These are phyloP conservation scores for Lamellibrachia luymesi DNA, from an alignment of 1,140 invertebrate species.

Conservation along the genomic window DNA sequence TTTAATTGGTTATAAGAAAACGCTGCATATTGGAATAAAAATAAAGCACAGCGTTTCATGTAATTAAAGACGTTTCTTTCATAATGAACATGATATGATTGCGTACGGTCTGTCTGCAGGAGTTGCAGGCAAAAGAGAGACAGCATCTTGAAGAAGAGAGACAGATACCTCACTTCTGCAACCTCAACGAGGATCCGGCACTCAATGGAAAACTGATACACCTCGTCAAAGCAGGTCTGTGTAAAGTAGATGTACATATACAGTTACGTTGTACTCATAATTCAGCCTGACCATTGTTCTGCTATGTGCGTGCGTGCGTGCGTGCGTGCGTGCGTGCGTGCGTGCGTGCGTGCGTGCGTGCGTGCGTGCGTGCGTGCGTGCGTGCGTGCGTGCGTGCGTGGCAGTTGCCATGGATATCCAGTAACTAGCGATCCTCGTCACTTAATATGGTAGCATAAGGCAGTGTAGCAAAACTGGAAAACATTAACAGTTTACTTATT, in stretches of 20 bases:
- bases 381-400: not conserved
- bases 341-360: too few relatives aligned
- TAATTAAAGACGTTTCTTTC: not conserved
- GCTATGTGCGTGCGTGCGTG: too few relatives aligned
- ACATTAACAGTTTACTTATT: not conserved
- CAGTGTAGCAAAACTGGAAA: not conserved
- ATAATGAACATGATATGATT: not conserved
- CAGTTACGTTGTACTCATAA: too few relatives aligned
- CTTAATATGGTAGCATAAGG: not conserved
- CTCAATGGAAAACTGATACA: slow-evolving; percentile 28
- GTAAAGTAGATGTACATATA: not conserved
- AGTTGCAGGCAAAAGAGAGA: slow-evolving; percentile 22
- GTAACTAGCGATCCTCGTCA: not conserved
- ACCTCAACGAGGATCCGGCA: slow-evolving; percentile 31
- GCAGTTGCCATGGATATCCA: not conserved
- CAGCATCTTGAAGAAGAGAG: slow-evolving; percentile 23
- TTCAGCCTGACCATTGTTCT: too few relatives aligned
- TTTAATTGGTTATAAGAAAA: not conserved
- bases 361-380: too few relatives aligned
- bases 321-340: too few relatives aligned
- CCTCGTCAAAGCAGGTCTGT: slow-evolving; percentile 12
- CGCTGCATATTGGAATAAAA: not conserved
- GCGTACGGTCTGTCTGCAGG: slow-evolving; percentile 3
- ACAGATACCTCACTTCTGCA: slow-evolving; percentile 25
- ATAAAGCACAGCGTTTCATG: not conserved